Base-by-base conservation (phyloP, 2,888 invertebrate genomes). In the Pemphredon lugubris region DNA sequence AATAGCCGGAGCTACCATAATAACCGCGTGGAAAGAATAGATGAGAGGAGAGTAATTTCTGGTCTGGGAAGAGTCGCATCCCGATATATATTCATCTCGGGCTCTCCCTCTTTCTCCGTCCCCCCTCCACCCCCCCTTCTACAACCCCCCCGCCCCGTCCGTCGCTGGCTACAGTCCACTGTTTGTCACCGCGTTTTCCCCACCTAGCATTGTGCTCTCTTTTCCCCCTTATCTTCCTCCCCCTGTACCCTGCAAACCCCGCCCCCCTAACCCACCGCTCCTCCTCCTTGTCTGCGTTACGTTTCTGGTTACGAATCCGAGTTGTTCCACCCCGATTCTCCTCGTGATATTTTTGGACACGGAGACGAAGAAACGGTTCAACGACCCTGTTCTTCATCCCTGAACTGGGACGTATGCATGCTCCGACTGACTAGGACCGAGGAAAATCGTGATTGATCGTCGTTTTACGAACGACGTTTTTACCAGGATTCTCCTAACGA, bases 371-470 rank as follows among this genome's bases (percentile, higher is more conserved):
- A 69, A 81, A 73, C 65, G 74, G 81, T 81, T 81, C 81, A 79
- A 81, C 78, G 81, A 83, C 76, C 81, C 39, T 47, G 32, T 66
- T 64, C 59, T n/a, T n/a, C n/a, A 72, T 60, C 42, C 57, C 39
- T 53, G 70, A 63, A 55, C 48, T 47, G 44, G 74, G 59, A 71
- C 71, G 55, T 69, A 60, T 57, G 61, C 60, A 75, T 18, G 50
- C 63, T 57, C 30, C 53, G 54, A 32, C 63, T 26, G 72, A 60
- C 69, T 60, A 70, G 64, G 23, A 50, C 55, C 54, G 58, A 34
- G 55, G 67, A 70, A 77, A 79, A 77, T 79, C 64, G 73, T 79
- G 79, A 80, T 79, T 75, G 79, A 80, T 80, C 70, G 79, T 64
- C 79, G 63, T 66, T 73, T 66, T 51, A 61, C 55, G 48, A 47